Base-by-base conservation (phyloP, 2,797 vertebrate genomes). In the Silurus lanzhouensis region DNA sequence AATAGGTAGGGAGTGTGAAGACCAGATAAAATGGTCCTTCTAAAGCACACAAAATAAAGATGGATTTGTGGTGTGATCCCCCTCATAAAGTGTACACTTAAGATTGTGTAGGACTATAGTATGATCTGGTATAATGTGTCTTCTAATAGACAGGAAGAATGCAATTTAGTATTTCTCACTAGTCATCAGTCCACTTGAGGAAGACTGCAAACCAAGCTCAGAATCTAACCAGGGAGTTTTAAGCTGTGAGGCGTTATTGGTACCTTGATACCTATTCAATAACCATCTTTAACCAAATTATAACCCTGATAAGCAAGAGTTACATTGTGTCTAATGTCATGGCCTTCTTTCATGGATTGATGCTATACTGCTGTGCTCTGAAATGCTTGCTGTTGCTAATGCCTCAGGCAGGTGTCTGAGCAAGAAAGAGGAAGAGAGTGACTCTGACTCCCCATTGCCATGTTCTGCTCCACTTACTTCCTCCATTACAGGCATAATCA, bases 1-100 rank as follows among this genome's bases (percentile, higher is more conserved):
- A 89, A 90, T 83, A 92, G 84, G 87, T 89, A 83, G 83, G 55
- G 71, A 83, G 84, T 88, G 76, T 22, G 70, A 85, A 86, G n/a
- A 83, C 22, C 20, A 88, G 78, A 88, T 87, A 88, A 60, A 87
- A 70, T 71, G 72, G 57, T 67, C 86, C 79, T 74, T 68, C 83
- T 17, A 66, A 66, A 67, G 60, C 46, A 48, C 22, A n/a, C 14
- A n/a, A 87, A 88, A 91, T 89, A 67, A 89, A 89, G 90, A 91
- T 90, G 86, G 78, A 88, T 90, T 76, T 86, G 46, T 60, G 81
- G 70, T 68, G 27, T 27, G 14, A 72, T 25, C 25, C 60, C 63
- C 38, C 12, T 5, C 66, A 77, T 31, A 80, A 4, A 38, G 38
- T 38, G 38, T 19, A 31, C 72, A 75, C 60, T 12, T 48, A 14